phyloP scores from a whole-genome alignment of 2,113 vertebrate species.

The Seriola dumerili region DNA sequence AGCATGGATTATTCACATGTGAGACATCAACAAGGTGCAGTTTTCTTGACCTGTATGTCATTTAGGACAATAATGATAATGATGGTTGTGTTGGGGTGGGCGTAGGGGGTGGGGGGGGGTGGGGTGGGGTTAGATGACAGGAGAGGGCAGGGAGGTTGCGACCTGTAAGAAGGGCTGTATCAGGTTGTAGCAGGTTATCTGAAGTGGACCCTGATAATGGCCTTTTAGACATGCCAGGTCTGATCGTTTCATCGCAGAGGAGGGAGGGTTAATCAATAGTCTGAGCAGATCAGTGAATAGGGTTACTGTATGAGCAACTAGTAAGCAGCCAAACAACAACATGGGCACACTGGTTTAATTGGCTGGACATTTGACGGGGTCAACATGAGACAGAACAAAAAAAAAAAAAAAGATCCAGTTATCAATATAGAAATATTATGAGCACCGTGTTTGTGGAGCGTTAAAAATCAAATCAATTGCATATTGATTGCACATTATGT shows the following conservation, averaged over 20 bases:
- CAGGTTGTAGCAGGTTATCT: slow-evolving; percentile 84
- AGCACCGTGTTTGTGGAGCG: slow-evolving; percentile 24
- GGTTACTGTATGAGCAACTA: slow-evolving; percentile 80
- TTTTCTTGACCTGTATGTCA: slow-evolving; percentile 74
- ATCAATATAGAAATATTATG: slow-evolving; percentile 73
- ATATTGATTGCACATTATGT: slow-evolving; percentile 53
- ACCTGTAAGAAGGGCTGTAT: slow-evolving; percentile 78
- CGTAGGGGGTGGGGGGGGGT: neutral
- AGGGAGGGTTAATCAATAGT: slow-evolving; percentile 83
- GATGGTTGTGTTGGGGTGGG: slow-evolving; percentile 27
- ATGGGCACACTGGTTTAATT: slow-evolving; percentile 78
- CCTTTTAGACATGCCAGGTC: slow-evolving; percentile 84
- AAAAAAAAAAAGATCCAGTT: slow-evolving; percentile 60
- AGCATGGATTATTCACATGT: slow-evolving; percentile 68
- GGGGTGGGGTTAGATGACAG: slow-evolving; percentile 43
- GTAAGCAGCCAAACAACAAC: slow-evolving; percentile 58
- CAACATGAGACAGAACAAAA: slow-evolving; percentile 55
- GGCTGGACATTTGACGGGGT: slow-evolving; percentile 74
- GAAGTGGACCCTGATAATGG: slow-evolving; percentile 85
- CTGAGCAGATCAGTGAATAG: slow-evolving; percentile 80
- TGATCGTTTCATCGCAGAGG: slow-evolving; percentile 77
- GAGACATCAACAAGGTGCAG: slow-evolving; percentile 55
- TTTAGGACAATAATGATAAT: slow-evolving; percentile 76
- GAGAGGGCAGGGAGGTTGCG: slow-evolving; percentile 76
- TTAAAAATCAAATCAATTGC: slow-evolving; percentile 53